phyloP scores from a whole-genome alignment of 2,888 invertebrate species.

The Ctena decussata region DNA sequence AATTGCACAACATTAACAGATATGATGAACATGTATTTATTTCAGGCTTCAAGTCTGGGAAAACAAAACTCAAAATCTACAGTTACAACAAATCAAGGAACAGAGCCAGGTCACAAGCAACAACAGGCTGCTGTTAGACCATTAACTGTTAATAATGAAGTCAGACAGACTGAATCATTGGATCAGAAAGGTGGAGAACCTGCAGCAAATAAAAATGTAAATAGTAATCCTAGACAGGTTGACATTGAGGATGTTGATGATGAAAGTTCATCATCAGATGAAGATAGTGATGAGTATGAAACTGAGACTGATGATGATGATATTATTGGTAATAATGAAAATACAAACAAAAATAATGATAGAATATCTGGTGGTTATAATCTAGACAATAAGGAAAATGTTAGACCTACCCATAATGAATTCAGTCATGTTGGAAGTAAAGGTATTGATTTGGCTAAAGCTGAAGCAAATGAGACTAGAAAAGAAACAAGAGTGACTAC shows the following conservation, averaged over 20 bases:
- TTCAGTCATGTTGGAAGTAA: neutral
- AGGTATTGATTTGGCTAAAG: neutral
- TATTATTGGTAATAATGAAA: neutral
- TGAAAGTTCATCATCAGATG: constrained; percentile 22
- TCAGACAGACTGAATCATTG: neutral
- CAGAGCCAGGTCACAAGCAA: neutral
- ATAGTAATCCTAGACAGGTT: neutral
- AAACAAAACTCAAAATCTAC: neutral
- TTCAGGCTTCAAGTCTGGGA: neutral
- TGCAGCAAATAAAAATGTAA: neutral
- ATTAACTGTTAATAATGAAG: neutral
- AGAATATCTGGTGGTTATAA: neutral
- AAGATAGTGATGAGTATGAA: constrained; percentile 30
- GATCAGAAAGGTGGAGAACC: neutral
- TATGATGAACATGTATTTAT: neutral
- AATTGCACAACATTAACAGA: too few species aligned
- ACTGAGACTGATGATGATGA: constrained; percentile 9
- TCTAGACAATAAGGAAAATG: neutral
- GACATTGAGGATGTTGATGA: constrained; percentile 45
- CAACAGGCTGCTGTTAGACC: constrained; percentile 3
- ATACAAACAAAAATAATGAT: neutral
- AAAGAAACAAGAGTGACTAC: neutral
- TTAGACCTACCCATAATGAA: neutral
- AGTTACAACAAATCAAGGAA: neutral
- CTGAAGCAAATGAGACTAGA: neutral